These are phyloP conservation scores for Schizopygopsis malacanthus DNA, from an alignment of 2,797 vertebrate genomes.

Conservation along the genomic window DNA sequence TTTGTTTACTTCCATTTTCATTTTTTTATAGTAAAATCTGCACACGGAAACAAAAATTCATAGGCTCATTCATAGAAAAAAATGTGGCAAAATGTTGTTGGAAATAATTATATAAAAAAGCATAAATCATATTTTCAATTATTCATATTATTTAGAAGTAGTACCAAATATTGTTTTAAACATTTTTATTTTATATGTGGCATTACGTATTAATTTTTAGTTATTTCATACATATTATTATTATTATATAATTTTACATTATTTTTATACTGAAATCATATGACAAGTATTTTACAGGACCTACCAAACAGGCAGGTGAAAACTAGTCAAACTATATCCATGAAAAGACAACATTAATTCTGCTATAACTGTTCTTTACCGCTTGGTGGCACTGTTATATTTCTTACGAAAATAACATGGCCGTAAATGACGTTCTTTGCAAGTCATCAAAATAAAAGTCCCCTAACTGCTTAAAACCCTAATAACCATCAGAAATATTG, in stretches of 20 bases:
- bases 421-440: neutral
- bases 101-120: too few relatives aligned
- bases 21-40: neutral
- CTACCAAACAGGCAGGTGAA: neutral
- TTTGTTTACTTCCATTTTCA: neutral
- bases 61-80: neutral
- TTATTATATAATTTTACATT: neutral
- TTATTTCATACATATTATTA: neutral
- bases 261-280: neutral
- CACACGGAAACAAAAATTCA: neutral
- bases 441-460: constrained; percentile 39
- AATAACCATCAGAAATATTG: neutral
- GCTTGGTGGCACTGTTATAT: constrained; percentile 2
- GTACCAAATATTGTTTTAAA: neutral
- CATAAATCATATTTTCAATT: too few relatives aligned
- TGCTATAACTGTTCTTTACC: neutral
- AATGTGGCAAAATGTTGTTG: too few relatives aligned
- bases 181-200: neutral
- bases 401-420: neutral
- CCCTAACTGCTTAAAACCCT: neutral
- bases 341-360: neutral
- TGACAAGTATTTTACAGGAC: neutral
- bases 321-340: neutral
- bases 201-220: neutral
- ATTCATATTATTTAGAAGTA: neutral